These are phyloP conservation scores for Callinectes sapidus DNA, from an alignment of 2,888 invertebrate species.

Conservation along the genomic window DNA sequence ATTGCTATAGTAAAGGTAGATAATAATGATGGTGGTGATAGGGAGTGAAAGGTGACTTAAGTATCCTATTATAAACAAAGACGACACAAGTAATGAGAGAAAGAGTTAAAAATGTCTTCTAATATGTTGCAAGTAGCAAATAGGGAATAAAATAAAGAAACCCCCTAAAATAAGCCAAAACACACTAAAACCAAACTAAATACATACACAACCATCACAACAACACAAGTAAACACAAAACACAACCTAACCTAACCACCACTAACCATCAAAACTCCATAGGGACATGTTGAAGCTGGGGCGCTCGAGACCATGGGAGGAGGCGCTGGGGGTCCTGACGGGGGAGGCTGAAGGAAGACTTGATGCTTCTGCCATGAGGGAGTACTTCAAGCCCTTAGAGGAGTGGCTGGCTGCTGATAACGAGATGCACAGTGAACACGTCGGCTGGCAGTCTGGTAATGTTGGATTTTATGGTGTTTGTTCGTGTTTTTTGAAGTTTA, in stretches of 20 bases:
- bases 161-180: no score
- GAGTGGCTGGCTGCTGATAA: conserved; percentile 77
- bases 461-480: neutral
- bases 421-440: conserved; percentile 74
- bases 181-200: neutral
- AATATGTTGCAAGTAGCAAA: no score
- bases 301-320: conserved; percentile 78
- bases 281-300: conserved; percentile 81
- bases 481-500: neutral
- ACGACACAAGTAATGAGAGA: no score
- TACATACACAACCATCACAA: neutral
- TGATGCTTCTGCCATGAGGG: conserved; percentile 76
- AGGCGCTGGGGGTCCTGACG: conserved; percentile 77
- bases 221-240: no score
- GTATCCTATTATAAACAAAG: no score
- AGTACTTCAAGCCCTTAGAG: conserved; percentile 78
- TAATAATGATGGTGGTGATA: no score
- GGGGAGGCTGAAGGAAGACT: conserved; percentile 75
- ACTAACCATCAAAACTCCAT: conserved; percentile 16
- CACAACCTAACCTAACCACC: neutral
- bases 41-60: no score
- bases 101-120: no score
- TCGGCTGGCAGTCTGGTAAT: conserved; percentile 76
- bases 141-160: no score
- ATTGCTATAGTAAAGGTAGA: no score